phyloP scores from a whole-genome alignment of 2,113 vertebrate genomes.

The Pelusios castaneus region DNA sequence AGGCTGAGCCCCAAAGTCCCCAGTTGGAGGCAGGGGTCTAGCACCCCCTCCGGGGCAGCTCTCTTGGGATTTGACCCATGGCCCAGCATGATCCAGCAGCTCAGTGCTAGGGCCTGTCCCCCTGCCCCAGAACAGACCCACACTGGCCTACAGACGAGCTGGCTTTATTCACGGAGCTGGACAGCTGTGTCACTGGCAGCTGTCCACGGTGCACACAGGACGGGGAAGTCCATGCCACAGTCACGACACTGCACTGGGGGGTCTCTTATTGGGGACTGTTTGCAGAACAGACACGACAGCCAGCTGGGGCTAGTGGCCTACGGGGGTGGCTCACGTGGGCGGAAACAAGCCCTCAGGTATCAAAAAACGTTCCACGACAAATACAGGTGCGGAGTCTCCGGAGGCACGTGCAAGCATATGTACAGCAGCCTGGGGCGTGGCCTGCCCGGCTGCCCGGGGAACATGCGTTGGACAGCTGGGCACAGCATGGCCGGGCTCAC shows the following conservation, averaged over 20 bases:
- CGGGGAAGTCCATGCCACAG: conserved; percentile 79
- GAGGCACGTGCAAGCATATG: conserved; percentile 69
- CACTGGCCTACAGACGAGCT: conserved; percentile 77
- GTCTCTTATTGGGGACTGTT: conserved; percentile 13
- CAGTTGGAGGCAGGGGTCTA: too few relatives aligned
- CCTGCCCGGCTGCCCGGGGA: conserved; percentile 15
- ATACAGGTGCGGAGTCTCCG: conserved; percentile 61
- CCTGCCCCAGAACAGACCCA: conserved; percentile 32
- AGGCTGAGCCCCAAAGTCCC: not conserved
- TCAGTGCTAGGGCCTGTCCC: not conserved
- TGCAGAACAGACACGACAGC: conserved; percentile 61
- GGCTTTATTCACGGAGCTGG: conserved; percentile 81
- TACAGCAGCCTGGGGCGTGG: conserved; percentile 56
- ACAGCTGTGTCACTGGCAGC: conserved; percentile 75
- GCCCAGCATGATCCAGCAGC: not conserved
- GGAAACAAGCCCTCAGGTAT: conserved; percentile 60
- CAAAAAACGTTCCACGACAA: conserved; percentile 66
- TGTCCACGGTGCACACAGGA: conserved; percentile 76
- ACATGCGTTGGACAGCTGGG: conserved; percentile 82
- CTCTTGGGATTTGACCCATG: not conserved
- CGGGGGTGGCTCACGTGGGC: conserved; percentile 66
- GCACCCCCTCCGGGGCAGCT: too few relatives aligned
- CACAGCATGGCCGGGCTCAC: conserved; percentile 81
- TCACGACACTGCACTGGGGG: conserved; percentile 77
- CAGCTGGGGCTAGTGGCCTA: conserved; percentile 40